Percentiles rank a stretch among this genome's conserved stretches.
Conservation (phyloP, 2,113 vertebrate species). For the Scomber scombrus region DNA sequence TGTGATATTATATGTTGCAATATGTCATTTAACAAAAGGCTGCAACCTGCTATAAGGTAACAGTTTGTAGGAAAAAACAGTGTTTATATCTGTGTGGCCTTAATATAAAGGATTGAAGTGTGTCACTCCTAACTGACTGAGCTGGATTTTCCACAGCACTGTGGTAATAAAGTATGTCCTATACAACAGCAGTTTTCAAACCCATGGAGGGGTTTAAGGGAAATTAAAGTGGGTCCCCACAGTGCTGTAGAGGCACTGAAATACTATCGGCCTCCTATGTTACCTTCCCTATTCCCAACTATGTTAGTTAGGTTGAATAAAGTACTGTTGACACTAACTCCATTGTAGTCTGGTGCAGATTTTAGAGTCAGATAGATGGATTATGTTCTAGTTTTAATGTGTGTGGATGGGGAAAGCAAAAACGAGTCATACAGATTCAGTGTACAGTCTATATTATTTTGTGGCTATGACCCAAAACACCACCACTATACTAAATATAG, state of each 20-base stretch:
- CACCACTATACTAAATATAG: constrained; percentile 30
- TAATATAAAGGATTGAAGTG: constrained; percentile 46
- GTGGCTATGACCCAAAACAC: constrained; percentile 32
- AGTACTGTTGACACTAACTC: constrained; percentile 28
- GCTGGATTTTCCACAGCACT: constrained; percentile 44
- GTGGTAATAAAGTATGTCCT: constrained; percentile 61
- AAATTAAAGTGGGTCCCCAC: constrained; percentile 66
- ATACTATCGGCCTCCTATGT: constrained; percentile 44
- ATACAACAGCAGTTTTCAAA: constrained; percentile 64
- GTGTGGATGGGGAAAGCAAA: constrained; percentile 6
- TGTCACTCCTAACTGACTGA: constrained; percentile 54
- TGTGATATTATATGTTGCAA: constrained; percentile 10
- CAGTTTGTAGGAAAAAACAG: background rate
- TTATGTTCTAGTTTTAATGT: constrained; percentile 17
- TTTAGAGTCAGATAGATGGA: constrained; percentile 23
- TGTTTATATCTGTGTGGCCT: constrained; percentile 39
- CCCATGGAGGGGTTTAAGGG: constrained; percentile 52
- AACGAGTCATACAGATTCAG: constrained; percentile 44
- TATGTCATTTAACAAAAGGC: background rate
- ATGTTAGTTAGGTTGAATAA: constrained; percentile 18
- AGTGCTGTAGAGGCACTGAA: constrained; percentile 41
- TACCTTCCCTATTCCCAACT: constrained; percentile 22
- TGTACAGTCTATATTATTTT: constrained; percentile 14
- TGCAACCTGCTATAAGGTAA: background rate
- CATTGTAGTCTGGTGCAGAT: constrained; percentile 24